These are phyloP conservation scores for Blastobasis lacticolella DNA, from an alignment of 2,888 invertebrate genomes.

Conservation along the genomic window DNA sequence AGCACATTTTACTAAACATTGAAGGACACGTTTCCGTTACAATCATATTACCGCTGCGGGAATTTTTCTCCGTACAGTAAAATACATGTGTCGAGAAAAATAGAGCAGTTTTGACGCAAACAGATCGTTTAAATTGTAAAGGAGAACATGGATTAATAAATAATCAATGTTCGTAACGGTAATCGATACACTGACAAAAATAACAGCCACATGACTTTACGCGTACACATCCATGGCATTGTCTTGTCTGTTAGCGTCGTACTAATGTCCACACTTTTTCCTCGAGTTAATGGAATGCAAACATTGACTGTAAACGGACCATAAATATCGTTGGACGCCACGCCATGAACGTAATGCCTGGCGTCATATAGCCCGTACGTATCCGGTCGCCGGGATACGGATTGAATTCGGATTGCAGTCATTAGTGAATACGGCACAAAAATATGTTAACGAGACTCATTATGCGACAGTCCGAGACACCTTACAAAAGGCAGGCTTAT, in stretches of 20 bases:
- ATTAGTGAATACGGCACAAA: constrained; percentile 32
- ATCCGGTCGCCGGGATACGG: constrained; percentile 23
- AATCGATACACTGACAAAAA: no score
- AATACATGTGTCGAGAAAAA: no score
- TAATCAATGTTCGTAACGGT: no score
- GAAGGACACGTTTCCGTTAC: no score
- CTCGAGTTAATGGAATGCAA: constrained; percentile 36
- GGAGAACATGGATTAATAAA: no score
- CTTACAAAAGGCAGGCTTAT: background rate
- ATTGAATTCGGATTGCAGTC: constrained; percentile 44
- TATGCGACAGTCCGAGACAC: constrained; percentile 2
- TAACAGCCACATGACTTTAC: background rate
- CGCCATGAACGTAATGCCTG: constrained; percentile 23
- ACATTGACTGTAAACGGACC: constrained; percentile 35
- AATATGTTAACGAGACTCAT: constrained; percentile 15
- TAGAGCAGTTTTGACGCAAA: no score
- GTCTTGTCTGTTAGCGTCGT: background rate
- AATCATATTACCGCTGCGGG: no score
- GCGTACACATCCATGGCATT: background rate
- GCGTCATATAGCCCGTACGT: constrained; percentile 20
- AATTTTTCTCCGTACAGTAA: no score
- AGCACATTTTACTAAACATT: no score
- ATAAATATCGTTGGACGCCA: constrained; percentile 30
- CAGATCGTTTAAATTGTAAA: no score
- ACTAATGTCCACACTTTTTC: constrained; percentile 26